Evolutionary conservation across 1,140 invertebrate species (phyloP).

Genomic region (Muscidifurax raptorellus): DNA sequence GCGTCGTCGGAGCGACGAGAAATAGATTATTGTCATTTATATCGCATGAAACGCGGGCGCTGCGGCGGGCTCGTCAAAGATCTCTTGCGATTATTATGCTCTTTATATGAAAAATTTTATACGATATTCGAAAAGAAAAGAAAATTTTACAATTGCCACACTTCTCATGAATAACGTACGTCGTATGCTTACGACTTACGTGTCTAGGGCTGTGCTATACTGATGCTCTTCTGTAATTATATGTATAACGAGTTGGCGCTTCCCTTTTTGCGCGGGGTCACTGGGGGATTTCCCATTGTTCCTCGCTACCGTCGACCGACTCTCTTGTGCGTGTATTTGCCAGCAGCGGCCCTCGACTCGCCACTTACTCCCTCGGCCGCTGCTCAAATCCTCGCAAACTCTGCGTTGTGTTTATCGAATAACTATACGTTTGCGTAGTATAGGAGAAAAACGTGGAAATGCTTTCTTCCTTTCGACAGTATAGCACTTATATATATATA

Average conservation of each 20-base stretch:
- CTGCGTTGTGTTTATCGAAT: not conserved
- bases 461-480: not conserved
- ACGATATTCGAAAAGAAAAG: not conserved
- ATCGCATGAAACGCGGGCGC: conserved; percentile 72
- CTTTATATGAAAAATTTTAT: not conserved
- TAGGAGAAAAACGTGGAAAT: not conserved
- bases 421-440: too few species aligned
- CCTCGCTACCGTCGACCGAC: not conserved
- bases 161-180: conserved; percentile 30
- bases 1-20: not conserved
- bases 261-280: not conserved
- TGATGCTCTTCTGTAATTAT: not conserved
- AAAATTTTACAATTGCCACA: conserved; percentile 25
- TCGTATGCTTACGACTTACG: too few species aligned
- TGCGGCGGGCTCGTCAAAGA: conserved; percentile 63
- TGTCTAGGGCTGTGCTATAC: not conserved
- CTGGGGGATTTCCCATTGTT: not conserved
- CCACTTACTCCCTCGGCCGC: not conserved
- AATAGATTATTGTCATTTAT: conserved; percentile 67
- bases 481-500: too few species aligned
- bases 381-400: too few species aligned
- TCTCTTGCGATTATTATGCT: not conserved
- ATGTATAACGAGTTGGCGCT: not conserved
- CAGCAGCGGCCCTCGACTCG: not conserved
- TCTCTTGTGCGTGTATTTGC: conserved; percentile 5